Conservation (phyloP, 2,797 vertebrate genomes). For the Carduelis carduelis region DNA sequence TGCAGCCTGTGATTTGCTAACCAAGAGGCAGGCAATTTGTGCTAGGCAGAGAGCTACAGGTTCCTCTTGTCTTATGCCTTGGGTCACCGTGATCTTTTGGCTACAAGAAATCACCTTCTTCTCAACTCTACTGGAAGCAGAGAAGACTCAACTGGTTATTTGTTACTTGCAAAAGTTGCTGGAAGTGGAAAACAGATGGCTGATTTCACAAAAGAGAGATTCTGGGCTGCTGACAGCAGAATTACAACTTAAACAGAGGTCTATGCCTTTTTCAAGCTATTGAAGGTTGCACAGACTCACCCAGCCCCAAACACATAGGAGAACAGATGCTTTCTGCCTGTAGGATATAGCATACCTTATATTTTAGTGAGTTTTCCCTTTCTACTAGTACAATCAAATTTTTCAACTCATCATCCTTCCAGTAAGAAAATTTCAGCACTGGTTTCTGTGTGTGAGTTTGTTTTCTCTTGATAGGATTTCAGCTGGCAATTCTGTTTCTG, state of each 20-base stretch:
- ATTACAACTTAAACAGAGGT: not conserved
- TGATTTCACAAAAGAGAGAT: not conserved
- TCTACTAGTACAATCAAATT: not conserved
- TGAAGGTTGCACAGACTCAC: not conserved
- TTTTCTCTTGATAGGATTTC: not conserved
- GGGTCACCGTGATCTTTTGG: not conserved
- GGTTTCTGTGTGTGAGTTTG: not conserved
- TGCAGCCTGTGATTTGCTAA: not conserved
- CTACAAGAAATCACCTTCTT: not conserved
- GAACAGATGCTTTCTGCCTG: not conserved
- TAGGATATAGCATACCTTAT: not conserved
- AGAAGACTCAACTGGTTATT: not conserved
- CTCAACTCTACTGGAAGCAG: not conserved
- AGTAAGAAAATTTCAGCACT: not conserved
- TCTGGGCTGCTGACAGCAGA: not conserved
- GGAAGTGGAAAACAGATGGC: not conserved
- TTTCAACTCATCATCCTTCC: not conserved
- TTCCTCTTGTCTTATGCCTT: not conserved
- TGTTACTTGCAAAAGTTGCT: not conserved
- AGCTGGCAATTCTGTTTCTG: not conserved
- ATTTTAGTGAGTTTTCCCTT: not conserved
- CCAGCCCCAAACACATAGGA: accelerated
- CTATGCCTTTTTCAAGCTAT: not conserved
- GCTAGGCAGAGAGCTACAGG: not conserved
- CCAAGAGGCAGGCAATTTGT: not conserved